Conservation (phyloP, 2,797 vertebrate genomes). For the Odontamblyopus lacepedii region DNA sequence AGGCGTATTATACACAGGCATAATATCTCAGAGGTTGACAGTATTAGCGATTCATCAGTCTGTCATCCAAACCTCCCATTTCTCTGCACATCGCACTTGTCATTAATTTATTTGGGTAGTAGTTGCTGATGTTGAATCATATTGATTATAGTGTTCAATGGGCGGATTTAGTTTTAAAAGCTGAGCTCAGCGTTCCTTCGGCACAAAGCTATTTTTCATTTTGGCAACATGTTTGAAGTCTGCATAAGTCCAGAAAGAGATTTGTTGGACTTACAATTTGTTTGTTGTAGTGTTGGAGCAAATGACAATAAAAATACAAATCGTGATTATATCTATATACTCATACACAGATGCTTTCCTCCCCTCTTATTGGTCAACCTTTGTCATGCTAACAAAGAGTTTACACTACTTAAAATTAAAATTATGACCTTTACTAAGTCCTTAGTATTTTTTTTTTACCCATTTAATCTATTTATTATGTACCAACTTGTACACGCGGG, state of each 20-base stretch:
- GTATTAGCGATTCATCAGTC: constrained; percentile 56
- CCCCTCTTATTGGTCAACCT: background rate
- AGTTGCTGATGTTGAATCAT: constrained; percentile 56
- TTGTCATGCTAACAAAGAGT: background rate
- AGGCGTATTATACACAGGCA: constrained; percentile 27
- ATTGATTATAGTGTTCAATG: constrained; percentile 63
- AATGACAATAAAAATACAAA: background rate
- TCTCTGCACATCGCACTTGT: constrained; percentile 46
- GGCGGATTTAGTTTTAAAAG: constrained; percentile 51
- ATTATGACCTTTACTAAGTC: too few relatives aligned
- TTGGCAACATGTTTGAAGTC: constrained; percentile 45
- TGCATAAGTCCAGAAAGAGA: constrained; percentile 22
- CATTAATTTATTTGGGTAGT: constrained; percentile 67
- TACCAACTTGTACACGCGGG: background rate
- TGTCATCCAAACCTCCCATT: constrained; percentile 48
- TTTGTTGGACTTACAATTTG: constrained; percentile 22
- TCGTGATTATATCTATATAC: background rate
- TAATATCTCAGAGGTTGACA: constrained; percentile 36
- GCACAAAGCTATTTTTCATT: constrained; percentile 53
- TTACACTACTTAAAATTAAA: background rate
- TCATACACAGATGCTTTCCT: background rate
- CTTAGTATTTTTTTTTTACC: background rate
- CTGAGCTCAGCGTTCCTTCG: constrained; percentile 64
- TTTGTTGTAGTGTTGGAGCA: constrained; percentile 9
- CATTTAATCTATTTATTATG: background rate